Conservation (phyloP, 2,113 vertebrate species). For the Willisornis vidua region DNA sequence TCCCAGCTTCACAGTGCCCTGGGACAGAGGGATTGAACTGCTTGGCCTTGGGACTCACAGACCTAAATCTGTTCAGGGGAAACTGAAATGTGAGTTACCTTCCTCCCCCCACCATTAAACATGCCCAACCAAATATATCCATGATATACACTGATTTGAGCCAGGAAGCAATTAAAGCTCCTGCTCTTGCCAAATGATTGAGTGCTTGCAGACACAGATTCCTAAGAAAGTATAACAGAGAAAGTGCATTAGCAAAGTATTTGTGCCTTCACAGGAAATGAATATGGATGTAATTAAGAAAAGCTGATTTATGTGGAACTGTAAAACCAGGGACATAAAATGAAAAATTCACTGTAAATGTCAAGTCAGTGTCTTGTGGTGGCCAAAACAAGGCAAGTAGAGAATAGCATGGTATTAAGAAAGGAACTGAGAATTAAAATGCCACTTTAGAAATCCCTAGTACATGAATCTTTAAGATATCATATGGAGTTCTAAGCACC, state of each 20-base stretch:
- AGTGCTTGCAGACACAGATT: constrained; percentile 40
- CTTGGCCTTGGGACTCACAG: not conserved
- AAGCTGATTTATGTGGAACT: constrained; percentile 48
- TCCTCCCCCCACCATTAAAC: not conserved
- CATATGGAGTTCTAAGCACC: not conserved
- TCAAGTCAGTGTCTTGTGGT: constrained; percentile 21
- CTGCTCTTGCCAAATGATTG: constrained; percentile 29
- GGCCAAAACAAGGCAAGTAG: constrained; percentile 4
- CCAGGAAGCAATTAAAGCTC: constrained; percentile 30
- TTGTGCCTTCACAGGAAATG: constrained; percentile 51
- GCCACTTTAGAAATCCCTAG: not conserved
- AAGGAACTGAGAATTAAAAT: constrained; percentile 14
- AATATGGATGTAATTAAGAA: constrained; percentile 61
- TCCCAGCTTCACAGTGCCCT: not conserved
- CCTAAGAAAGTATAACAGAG: constrained; percentile 10
- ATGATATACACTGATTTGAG: not conserved
- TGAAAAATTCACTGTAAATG: constrained; percentile 35
- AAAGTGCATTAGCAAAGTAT: constrained; percentile 41
- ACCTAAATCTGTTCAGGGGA: not conserved
- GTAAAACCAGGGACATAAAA: constrained; percentile 46
- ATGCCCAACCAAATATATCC: not conserved
- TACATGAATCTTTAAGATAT: not conserved
- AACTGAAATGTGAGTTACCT: not conserved
- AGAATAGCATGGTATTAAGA: not conserved
- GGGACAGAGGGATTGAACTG: not conserved